Base-by-base conservation (phyloP, 2,113 vertebrate genomes). In the Ciconia boyciana region DNA sequence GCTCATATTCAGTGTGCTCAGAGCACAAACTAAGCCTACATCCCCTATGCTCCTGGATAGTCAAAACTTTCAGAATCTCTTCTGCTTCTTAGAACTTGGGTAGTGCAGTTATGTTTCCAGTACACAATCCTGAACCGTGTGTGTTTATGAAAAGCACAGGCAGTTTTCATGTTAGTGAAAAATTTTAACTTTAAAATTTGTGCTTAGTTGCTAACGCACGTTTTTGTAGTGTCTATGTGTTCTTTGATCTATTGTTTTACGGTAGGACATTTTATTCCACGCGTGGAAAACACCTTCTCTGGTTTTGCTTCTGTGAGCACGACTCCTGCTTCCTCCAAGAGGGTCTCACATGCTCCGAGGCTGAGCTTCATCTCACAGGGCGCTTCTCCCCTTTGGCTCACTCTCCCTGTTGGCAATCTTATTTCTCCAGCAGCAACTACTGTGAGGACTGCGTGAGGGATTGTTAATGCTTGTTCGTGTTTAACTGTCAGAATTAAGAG, bases 311-410 rank as follows among this genome's bases (percentile, higher is more conserved):
- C 44, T 68, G 18, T 64, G 32, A 48, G 57, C 6, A 3, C 79
- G 22, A 24, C 28, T 49, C 11, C 3, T 71, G 34, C 54, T 51
- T 78, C 29, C 4, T 87, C 9, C 22, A 25, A 41, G 57, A 48
- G 44, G 21, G 19, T 76, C 6, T 90, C 1, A 0, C 0, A 1
- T 65, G 18, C 31, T 77, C 13, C 15, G 2, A 61, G 71, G 41
- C 41, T 68, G 25, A 69, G 44, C 58, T 39, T 79, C 54, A 11
- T 41, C 54, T 86, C 34, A 4, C 3, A 12, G 57, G 52, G 77
- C 1, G 3, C 62, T 86, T 90, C 31, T 86, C 29, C 49, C 10
- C 49, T 86, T 80, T 70, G 41, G 20, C 39, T 81, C 28, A 22
- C 21, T 83, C 24, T 72, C 26, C 14, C 10, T 81, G 16, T 61